Conservation (phyloP, 2,888 invertebrate species). For the Rhyacophila evoluta region DNA sequence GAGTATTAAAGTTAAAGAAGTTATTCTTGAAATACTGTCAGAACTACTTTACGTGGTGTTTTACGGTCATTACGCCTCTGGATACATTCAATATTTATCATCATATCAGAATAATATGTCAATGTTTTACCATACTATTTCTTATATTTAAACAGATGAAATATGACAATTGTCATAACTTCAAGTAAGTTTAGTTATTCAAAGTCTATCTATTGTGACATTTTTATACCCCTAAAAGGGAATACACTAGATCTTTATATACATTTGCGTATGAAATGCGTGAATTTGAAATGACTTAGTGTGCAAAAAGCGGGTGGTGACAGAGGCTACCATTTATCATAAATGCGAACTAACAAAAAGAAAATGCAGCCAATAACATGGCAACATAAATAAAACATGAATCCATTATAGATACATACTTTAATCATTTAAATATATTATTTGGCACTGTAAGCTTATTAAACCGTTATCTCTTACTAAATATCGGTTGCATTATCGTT, state of each 20-base stretch:
- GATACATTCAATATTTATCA: no score
- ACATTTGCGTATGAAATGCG: neutral
- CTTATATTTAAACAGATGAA: no score
- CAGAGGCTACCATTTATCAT: neutral
- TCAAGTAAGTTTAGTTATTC: constrained; percentile 25
- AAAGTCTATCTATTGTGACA: constrained; percentile 33
- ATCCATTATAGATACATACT: neutral
- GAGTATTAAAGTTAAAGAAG: no score
- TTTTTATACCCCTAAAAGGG: constrained; percentile 14
- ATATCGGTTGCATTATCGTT: no score
- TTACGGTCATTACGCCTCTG: no score
- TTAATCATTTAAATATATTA: neutral
- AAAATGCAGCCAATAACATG: neutral
- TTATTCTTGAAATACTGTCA: no score
- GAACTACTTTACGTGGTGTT: no score
- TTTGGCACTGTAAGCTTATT: no score
- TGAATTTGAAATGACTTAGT: neutral
- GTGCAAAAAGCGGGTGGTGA: neutral
- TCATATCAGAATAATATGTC: no score
- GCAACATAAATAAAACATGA: neutral
- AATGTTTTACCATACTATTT: no score
- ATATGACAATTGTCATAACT: no score
- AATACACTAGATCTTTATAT: neutral
- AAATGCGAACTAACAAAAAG: neutral
- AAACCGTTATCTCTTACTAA: no score